Evolutionary conservation across 1,140 invertebrate species (phyloP).

Genomic region (Microplitis demolitor): DNA sequence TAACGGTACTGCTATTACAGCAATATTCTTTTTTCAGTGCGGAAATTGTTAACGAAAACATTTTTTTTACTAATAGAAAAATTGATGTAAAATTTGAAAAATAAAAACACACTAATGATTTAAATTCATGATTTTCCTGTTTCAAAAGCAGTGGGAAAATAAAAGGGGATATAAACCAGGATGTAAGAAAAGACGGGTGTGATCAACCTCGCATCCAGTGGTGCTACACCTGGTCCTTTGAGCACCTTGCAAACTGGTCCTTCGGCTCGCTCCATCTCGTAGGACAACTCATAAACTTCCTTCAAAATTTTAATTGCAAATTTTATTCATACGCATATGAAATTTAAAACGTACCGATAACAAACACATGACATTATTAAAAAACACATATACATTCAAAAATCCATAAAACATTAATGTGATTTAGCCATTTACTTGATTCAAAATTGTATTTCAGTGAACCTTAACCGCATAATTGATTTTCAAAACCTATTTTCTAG

Average conservation of each 20-base stretch:
- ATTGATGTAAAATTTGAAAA: no score
- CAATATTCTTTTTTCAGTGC: no score
- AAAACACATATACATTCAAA: no score
- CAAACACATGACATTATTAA: not conserved
- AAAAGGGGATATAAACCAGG: constrained; percentile 11
- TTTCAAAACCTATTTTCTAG: not conserved
- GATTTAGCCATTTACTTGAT: no score
- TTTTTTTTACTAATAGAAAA: no score
- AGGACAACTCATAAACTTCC: not conserved
- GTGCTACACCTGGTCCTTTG: constrained; percentile 48
- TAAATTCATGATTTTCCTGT: not conserved
- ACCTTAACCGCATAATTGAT: not conserved
- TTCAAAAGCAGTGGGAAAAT: not conserved
- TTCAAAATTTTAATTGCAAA: no score
- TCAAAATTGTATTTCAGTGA: not conserved
- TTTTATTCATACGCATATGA: no score
- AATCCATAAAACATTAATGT: no score
- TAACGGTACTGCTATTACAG: no score
- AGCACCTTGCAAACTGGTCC: constrained; percentile 54
- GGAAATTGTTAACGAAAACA: no score
- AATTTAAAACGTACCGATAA: no score
- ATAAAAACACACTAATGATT: not conserved
- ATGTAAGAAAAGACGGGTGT: constrained; percentile 20
- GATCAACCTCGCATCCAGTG: constrained; percentile 18
- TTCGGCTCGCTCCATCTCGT: constrained; percentile 17